Percentiles rank a stretch among this genome's conserved stretches.
Evolutionary conservation across 2,888 invertebrate species (phyloP).

Genomic region (Cheilosia variabilis): DNA sequence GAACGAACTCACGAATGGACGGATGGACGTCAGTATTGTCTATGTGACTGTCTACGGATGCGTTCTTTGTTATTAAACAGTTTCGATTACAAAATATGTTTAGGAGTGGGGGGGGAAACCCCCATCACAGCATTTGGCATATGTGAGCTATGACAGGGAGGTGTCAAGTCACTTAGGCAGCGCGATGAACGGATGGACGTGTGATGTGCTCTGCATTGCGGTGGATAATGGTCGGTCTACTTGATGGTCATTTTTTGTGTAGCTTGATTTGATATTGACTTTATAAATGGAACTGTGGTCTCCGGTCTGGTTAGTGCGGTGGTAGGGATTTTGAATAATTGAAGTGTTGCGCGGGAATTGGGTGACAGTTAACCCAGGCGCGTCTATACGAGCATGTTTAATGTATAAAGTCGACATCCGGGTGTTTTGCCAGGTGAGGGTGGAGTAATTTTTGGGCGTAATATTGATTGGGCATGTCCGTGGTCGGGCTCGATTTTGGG

Average conservation of each 20-base stretch:
- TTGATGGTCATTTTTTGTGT: slow-evolving; percentile 10
- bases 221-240: slow-evolving; percentile 28
- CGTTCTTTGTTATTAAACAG: slow-evolving; percentile 70
- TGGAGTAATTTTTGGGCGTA: not conserved
- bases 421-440: slow-evolving; percentile 2
- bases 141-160: slow-evolving; percentile 63
- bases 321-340: slow-evolving; percentile 37
- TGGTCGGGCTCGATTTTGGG: not conserved
- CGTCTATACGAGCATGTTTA: not conserved
- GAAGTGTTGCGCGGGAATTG: slow-evolving; percentile 29
- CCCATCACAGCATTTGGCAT: slow-evolving; percentile 35
- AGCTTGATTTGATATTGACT: slow-evolving; percentile 59
- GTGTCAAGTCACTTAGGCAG: slow-evolving; percentile 59
- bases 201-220: slow-evolving; percentile 32
- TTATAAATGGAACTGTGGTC: slow-evolving; percentile 15
- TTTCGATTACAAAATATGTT: slow-evolving; percentile 58
- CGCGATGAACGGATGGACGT: slow-evolving; percentile 13
- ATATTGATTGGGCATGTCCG: slow-evolving; percentile 4
- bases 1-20: slow-evolving; percentile 9
- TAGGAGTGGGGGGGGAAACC: slow-evolving; percentile 40
- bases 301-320: slow-evolving; percentile 22
- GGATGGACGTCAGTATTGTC: slow-evolving; percentile 30
- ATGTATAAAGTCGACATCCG: not conserved
- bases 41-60: slow-evolving; percentile 52
- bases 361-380: not conserved